phyloP scores from a whole-genome alignment of 2,797 vertebrate genomes.

The Tenualosa thibaudeaui region DNA sequence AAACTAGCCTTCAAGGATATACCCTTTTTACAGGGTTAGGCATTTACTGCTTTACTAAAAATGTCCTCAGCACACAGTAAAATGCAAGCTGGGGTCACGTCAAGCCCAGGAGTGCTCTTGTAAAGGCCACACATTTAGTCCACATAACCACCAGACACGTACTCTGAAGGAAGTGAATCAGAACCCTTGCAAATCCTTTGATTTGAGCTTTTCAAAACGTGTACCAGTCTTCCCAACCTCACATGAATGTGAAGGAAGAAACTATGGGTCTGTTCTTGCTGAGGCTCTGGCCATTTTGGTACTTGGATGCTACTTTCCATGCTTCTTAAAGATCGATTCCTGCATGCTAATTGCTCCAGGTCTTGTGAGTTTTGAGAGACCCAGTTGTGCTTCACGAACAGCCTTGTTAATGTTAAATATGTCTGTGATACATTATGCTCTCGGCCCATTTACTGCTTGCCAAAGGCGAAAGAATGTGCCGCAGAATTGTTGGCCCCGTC shows the following conservation, averaged over 20 bases:
- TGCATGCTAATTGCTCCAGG: neutral
- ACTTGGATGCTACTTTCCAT: neutral
- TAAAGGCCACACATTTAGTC: constrained; percentile 25
- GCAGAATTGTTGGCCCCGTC: constrained; percentile 17
- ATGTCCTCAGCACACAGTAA: neutral
- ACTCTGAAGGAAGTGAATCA: constrained; percentile 7
- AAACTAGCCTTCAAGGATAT: neutral
- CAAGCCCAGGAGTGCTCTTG: neutral
- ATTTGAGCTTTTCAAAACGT: constrained; percentile 39
- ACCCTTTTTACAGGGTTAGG: neutral
- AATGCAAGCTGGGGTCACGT: neutral
- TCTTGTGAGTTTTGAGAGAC: neutral
- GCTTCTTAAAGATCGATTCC: neutral
- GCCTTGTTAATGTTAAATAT: neutral
- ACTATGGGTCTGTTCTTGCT: neutral
- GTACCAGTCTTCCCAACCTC: constrained; percentile 18
- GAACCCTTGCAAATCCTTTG: constrained; percentile 1
- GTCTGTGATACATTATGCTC: neutral
- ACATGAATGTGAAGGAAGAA: neutral
- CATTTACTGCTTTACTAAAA: constrained; percentile 13
- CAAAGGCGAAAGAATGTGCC: constrained; percentile 36
- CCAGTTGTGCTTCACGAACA: neutral
- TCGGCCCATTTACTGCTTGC: constrained; percentile 44
- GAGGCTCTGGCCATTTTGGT: neutral
- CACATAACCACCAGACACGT: constrained; percentile 2